phyloP scores from a whole-genome alignment of 2,113 vertebrate genomes.

The Pelecanoides urinatrix region DNA sequence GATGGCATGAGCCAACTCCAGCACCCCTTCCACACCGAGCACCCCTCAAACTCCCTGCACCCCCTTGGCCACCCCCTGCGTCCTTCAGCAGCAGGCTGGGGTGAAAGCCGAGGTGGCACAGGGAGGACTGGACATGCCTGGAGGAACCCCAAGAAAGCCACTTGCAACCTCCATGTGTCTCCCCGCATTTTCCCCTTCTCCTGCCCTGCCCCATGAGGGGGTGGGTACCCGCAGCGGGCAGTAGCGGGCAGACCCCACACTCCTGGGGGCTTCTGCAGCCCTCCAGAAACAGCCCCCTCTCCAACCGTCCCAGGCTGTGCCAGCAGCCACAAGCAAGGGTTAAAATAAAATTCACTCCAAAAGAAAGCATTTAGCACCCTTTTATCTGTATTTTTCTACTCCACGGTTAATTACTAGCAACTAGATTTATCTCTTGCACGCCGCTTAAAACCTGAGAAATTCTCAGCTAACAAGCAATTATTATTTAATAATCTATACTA shows the following conservation, averaged over 20 bases:
- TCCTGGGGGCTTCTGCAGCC: background rate
- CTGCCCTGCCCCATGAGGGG: background rate
- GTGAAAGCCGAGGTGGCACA: background rate
- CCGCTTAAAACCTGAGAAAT: constrained; percentile 28
- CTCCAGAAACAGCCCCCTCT: background rate
- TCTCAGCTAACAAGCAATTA: constrained; percentile 65
- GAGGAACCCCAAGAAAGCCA: background rate
- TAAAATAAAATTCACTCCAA: constrained; percentile 23
- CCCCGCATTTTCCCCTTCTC: background rate
- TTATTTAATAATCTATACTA: constrained; percentile 63
- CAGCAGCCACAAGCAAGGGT: background rate
- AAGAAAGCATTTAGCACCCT: constrained; percentile 17
- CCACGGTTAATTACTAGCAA: constrained; percentile 34
- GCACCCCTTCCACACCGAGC: background rate
- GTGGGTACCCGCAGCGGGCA: background rate
- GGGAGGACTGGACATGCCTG: background rate
- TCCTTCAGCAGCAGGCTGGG: background rate
- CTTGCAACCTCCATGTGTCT: background rate
- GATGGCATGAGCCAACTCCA: background rate
- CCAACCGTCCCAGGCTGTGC: accelerated
- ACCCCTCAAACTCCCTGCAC: background rate
- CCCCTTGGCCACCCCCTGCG: background rate
- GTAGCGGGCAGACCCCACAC: background rate
- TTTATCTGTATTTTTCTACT: constrained; percentile 31
- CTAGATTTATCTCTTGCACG: constrained; percentile 25